Conservation (phyloP, 2,113 vertebrate genomes). For the Xenopus laevis region DNA sequence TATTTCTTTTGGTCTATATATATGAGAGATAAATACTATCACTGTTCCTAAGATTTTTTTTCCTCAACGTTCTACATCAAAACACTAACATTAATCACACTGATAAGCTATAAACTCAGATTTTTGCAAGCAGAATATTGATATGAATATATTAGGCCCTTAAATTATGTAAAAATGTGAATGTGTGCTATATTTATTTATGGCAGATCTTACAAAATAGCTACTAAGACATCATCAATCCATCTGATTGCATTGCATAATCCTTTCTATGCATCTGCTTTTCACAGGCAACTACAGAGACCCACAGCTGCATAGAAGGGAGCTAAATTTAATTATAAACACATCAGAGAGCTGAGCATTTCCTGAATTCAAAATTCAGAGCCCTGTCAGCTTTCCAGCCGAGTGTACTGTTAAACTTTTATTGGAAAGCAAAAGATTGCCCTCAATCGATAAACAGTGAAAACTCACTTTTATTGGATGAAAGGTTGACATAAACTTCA, state of each 20-base stretch:
- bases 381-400: constrained; percentile 48
- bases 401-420: constrained; percentile 50
- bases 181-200: constrained; percentile 20
- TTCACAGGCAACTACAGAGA: constrained; percentile 36
- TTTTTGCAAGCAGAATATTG: background rate
- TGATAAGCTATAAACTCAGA: background rate
- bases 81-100: background rate
- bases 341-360: constrained; percentile 50
- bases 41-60: no score
- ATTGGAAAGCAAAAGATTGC: constrained; percentile 36
- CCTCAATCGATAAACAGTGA: constrained; percentile 34
- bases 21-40: no score
- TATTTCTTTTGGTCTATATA: no score
- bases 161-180: constrained; percentile 4
- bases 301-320: constrained; percentile 43
- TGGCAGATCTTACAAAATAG: constrained; percentile 25
- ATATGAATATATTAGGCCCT: background rate
- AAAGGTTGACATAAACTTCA: constrained; percentile 15
- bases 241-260: constrained; percentile 39
- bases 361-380: constrained; percentile 54
- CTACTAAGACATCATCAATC: constrained; percentile 30
- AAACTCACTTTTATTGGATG: constrained; percentile 10
- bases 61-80: no score
- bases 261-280: constrained; percentile 31
- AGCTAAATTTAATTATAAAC: constrained; percentile 58